Evolutionary conservation across 2,797 vertebrate species (phyloP).

Genomic region (Enteromius paludinosus): DNA sequence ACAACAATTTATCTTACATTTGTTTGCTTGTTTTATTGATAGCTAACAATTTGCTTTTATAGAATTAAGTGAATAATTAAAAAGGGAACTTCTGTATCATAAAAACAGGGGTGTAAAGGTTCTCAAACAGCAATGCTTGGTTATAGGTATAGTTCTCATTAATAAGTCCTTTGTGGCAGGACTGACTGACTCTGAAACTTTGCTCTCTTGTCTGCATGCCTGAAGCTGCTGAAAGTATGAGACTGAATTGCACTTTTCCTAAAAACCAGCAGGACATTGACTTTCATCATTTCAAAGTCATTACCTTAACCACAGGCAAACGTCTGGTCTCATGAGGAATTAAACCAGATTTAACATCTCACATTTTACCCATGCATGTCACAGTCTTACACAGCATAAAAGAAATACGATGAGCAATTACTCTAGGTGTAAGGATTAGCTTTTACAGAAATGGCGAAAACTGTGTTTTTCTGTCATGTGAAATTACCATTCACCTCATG

Average conservation of each 20-base stretch:
- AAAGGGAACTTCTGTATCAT: slow-evolving; percentile 50
- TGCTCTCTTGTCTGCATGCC: slow-evolving; percentile 27
- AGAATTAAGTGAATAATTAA: not conserved
- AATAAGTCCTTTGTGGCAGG: slow-evolving; percentile 38
- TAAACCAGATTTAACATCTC: slow-evolving; percentile 43
- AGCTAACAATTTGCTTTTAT: not conserved
- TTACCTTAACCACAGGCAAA: slow-evolving; percentile 22
- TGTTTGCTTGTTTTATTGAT: not conserved
- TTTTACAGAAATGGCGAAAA: slow-evolving; percentile 11
- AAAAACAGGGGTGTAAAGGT: slow-evolving; percentile 41
- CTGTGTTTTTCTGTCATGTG: slow-evolving; percentile 3
- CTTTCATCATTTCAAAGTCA: slow-evolving; percentile 40
- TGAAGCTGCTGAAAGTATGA: slow-evolving; percentile 24
- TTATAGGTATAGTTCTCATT: slow-evolving; percentile 44
- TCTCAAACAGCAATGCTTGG: slow-evolving; percentile 30
- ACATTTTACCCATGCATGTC: slow-evolving; percentile 37
- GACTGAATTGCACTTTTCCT: slow-evolving; percentile 18
- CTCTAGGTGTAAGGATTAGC: slow-evolving; percentile 33
- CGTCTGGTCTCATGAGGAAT: slow-evolving; percentile 32
- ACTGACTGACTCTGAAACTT: slow-evolving; percentile 3
- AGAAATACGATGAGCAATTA: slow-evolving; percentile 16
- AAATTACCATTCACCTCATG: slow-evolving; percentile 32
- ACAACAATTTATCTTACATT: not conserved
- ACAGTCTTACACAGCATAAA: slow-evolving; percentile 22
- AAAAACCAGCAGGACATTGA: slow-evolving; percentile 34